Percentiles rank a stretch among this genome's conserved stretches.
phyloP scores from a whole-genome alignment of 2,888 invertebrate genomes.

The Drosophila macrospina region DNA sequence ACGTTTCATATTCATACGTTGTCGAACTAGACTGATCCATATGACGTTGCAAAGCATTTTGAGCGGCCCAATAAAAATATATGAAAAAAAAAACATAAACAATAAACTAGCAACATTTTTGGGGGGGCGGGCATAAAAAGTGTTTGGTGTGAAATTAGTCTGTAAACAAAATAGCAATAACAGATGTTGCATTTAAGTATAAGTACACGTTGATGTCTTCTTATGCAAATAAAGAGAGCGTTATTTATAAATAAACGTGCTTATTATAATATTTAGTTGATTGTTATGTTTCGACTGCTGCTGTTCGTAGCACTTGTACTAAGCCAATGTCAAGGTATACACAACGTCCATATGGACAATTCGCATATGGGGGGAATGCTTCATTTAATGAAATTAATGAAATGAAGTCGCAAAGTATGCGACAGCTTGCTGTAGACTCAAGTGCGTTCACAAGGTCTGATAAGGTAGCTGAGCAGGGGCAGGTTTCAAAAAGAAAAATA shows the following conservation, averaged over 20 bases:
- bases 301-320: background rate
- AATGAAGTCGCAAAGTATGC: conserved; percentile 28
- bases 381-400: conserved; percentile 9
- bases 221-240: conserved; percentile 54
- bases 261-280: conserved; percentile 48
- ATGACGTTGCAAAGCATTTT: conserved; percentile 59
- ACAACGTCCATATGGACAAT: conserved; percentile 18
- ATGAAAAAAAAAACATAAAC: conserved; percentile 58
- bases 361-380: conserved; percentile 32
- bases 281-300: conserved; percentile 15
- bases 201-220: conserved; percentile 51
- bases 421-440: conserved; percentile 37
- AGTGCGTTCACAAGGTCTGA: conserved; percentile 71
- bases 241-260: conserved; percentile 54
- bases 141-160: conserved; percentile 45
- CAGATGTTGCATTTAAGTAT: conserved; percentile 71
- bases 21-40: conserved; percentile 20
- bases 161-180: conserved; percentile 74
- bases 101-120: conserved; percentile 36
- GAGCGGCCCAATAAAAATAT: conserved; percentile 7
- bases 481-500: conserved; percentile 17
- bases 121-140: conserved; percentile 39
- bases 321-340: conserved; percentile 59
- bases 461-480: conserved; percentile 47
- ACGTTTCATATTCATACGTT: conserved; percentile 48